Conservation (phyloP, 1,140 invertebrate species). For the Dendrolimus punctatus region DNA sequence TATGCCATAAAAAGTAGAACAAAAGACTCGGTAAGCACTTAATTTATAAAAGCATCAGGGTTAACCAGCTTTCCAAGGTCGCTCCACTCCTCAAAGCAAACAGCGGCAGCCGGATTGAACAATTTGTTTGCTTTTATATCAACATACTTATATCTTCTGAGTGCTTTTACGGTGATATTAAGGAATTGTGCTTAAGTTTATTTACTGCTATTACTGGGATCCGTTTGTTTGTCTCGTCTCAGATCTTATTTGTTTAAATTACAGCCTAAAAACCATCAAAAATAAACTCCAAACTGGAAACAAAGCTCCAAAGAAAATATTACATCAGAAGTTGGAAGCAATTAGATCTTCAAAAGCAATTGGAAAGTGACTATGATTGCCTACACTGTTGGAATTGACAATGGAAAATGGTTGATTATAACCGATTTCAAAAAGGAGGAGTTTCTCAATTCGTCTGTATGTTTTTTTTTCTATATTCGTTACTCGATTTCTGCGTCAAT, state of each 20-base stretch:
- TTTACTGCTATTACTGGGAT: slow-evolving; percentile 1
- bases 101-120: slow-evolving; percentile 32
- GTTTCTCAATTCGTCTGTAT: too few species aligned
- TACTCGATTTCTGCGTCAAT: too few species aligned
- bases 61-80: slow-evolving; percentile 23
- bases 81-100: slow-evolving; percentile 34
- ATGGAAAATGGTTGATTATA: too few species aligned
- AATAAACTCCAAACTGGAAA: not conserved
- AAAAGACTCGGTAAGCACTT: too few species aligned
- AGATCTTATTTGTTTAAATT: not conserved
- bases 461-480: too few species aligned
- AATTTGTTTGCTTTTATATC: slow-evolving; percentile 27
- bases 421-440: too few species aligned
- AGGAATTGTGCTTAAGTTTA: slow-evolving; percentile 5
- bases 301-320: not conserved
- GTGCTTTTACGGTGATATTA: slow-evolving; percentile 13
- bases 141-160: slow-evolving; percentile 9
- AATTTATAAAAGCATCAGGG: too few species aligned
- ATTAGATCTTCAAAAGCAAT: too few species aligned
- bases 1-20: too few species aligned
- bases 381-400: too few species aligned
- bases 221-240: not conserved
- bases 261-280: not conserved
- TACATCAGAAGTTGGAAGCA: too few species aligned
- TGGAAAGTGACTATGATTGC: too few species aligned